Evolutionary conservation across 2,888 invertebrate species (phyloP).

Genomic region (Synanthedon myopaeformis): DNA sequence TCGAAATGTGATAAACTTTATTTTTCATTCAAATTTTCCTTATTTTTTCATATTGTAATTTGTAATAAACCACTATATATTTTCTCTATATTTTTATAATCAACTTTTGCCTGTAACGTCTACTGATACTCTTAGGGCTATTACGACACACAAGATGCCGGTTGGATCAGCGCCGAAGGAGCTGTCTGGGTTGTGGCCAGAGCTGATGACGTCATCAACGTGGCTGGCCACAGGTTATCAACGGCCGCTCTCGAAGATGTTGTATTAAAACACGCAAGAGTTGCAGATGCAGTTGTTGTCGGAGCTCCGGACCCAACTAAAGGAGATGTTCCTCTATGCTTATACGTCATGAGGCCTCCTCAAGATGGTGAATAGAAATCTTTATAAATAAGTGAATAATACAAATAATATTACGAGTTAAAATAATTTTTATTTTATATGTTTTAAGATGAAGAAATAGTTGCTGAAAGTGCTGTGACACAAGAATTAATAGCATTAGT

Average conservation of each 20-base stretch:
- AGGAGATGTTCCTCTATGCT: conserved; percentile 89
- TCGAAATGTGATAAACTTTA: too few species aligned
- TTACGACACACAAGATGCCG: conserved; percentile 96
- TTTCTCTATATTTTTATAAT: background rate
- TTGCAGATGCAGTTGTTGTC: conserved; percentile 89
- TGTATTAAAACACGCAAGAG: conserved; percentile 84
- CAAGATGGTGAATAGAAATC: conserved; percentile 52
- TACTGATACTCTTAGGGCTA: conserved; percentile 73
- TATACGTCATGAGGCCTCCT: conserved; percentile 81
- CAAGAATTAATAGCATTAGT: conserved; percentile 55
- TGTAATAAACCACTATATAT: background rate
- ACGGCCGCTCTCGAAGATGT: conserved; percentile 93
- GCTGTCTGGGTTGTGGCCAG: conserved; percentile 90
- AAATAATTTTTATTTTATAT: background rate
- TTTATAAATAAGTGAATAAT: background rate
- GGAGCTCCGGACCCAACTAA: conserved; percentile 91
- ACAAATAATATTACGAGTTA: too few species aligned
- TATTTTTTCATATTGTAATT: too few species aligned
- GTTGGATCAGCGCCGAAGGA: conserved; percentile 85
- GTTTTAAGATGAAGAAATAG: conserved; percentile 52
- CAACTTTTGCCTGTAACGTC: background rate
- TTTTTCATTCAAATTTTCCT: too few species aligned
- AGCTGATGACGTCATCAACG: conserved; percentile 95
- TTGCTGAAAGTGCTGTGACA: conserved; percentile 51
- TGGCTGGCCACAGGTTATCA: conserved; percentile 92